Evolutionary conservation across 2,888 invertebrate species (phyloP).

Genomic region (Napeogenes inachia): DNA sequence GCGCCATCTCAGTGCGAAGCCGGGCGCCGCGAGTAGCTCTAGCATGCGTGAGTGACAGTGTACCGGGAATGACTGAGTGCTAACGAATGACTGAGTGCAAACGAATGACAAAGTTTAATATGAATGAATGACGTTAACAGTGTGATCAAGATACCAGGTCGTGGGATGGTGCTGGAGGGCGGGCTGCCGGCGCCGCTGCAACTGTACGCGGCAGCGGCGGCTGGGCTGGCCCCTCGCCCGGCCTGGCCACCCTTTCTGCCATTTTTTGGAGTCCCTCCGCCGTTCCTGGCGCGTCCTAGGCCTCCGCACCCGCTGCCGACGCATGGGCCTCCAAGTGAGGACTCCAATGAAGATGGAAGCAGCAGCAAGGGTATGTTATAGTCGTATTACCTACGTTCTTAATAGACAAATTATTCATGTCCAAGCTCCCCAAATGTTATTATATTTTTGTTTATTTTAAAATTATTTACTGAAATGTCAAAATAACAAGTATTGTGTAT

Average conservation of each 20-base stretch:
- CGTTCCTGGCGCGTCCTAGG: constrained; percentile 71
- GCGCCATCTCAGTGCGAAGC: constrained; percentile 72
- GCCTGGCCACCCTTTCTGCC: constrained; percentile 80
- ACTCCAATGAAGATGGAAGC: constrained; percentile 75
- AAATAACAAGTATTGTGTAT: too few species aligned
- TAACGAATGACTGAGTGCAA: constrained; percentile 1
- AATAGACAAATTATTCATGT: background rate
- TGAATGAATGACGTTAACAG: constrained; percentile 21
- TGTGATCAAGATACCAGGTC: constrained; percentile 55
- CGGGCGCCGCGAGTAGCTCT: constrained; percentile 45
- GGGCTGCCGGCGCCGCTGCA: constrained; percentile 84
- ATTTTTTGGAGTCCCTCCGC: constrained; percentile 78
- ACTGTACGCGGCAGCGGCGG: constrained; percentile 83
- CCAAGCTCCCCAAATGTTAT: too few species aligned
- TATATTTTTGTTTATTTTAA: too few species aligned
- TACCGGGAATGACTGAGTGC: constrained; percentile 12
- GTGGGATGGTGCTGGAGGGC: constrained; percentile 81
- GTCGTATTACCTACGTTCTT: background rate
- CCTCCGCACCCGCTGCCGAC: constrained; percentile 62
- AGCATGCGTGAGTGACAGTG: constrained; percentile 31
- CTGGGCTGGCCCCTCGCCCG: constrained; percentile 75
- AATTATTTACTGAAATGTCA: too few species aligned
- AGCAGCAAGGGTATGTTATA: constrained; percentile 65
- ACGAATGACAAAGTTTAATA: background rate
- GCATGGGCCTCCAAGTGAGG: constrained; percentile 75